These are phyloP conservation scores for Drosophila suboccidentalis DNA, from an alignment of 2,888 invertebrate species.

Conservation along the genomic window DNA sequence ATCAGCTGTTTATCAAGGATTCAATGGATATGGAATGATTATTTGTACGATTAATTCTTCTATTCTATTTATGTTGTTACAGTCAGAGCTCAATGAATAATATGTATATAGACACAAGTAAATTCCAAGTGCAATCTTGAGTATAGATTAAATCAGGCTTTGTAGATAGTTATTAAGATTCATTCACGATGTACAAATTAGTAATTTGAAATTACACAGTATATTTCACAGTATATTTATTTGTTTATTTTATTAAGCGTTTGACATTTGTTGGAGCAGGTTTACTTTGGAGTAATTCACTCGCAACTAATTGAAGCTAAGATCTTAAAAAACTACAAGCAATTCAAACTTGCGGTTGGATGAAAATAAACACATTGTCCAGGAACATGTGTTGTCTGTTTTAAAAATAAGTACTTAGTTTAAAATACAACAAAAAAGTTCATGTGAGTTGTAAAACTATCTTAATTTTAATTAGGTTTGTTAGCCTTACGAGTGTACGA, in stretches of 20 bases:
- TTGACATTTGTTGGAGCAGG: slow-evolving; percentile 15
- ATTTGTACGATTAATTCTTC: not conserved
- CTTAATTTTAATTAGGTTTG: no score
- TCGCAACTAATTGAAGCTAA: not conserved
- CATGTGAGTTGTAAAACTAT: no score
- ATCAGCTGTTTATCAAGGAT: slow-evolving; percentile 46
- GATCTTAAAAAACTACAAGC: no score
- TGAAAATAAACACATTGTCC: no score
- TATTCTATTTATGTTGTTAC: not conserved
- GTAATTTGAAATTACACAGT: no score
- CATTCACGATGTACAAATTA: not conserved
- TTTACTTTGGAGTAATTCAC: slow-evolving; percentile 7
- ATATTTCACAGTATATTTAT: not conserved
- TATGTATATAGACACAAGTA: not conserved
- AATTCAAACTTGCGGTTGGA: no score
- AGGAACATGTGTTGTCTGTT: no score
- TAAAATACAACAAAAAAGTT: no score
- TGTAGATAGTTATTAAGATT: not conserved
- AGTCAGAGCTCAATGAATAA: not conserved
- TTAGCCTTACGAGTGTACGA: no score
- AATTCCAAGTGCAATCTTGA: not conserved
- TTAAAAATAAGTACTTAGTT: no score
- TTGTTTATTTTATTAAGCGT: slow-evolving; percentile 23
- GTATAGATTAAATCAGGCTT: slow-evolving; percentile 26
- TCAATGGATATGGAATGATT: not conserved